Percentiles rank a stretch among this genome's conserved stretches.
phyloP scores from a whole-genome alignment of 2,797 vertebrate genomes.

The Uromys caudimaculatus region DNA sequence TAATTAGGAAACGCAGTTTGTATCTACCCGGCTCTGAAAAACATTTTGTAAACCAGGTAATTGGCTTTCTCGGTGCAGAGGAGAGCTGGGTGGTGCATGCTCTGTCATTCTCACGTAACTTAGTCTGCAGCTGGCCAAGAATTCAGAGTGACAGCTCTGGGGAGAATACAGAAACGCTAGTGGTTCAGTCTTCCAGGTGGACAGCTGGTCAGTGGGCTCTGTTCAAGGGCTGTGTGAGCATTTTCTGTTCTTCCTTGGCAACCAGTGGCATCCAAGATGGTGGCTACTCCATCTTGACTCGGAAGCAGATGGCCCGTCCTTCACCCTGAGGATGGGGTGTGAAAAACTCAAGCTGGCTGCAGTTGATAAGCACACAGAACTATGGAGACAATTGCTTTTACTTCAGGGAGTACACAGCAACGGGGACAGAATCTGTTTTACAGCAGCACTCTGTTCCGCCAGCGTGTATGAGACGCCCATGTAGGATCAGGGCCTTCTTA shows the following conservation, averaged over 20 bases:
- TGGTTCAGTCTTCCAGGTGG: constrained; percentile 39
- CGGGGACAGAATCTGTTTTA: neutral
- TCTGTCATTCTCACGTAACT: constrained; percentile 44
- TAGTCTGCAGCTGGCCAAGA: constrained; percentile 10
- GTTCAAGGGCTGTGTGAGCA: neutral
- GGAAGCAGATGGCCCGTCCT: constrained; percentile 78
- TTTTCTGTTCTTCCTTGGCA: neutral
- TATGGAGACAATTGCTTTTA: constrained; percentile 6
- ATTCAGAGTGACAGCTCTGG: constrained; percentile 65
- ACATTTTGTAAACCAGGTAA: constrained; percentile 76
- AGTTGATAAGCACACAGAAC: constrained; percentile 66
- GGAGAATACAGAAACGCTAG: constrained; percentile 50
- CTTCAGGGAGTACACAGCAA: constrained; percentile 13
- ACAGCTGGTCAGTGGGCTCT: constrained; percentile 41
- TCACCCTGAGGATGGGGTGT: constrained; percentile 57
- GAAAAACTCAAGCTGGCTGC: constrained; percentile 66
- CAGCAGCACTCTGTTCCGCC: neutral
- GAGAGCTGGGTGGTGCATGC: neutral
- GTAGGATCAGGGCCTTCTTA: neutral
- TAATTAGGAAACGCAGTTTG: constrained; percentile 76
- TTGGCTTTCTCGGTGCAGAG: constrained; percentile 63
- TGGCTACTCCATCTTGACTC: neutral
- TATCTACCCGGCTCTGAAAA: constrained; percentile 71
- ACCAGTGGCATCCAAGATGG: neutral
- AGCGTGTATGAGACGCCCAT: neutral